These are phyloP conservation scores for Coreoperca whiteheadi DNA, from an alignment of 2,113 vertebrate species.

Conservation along the genomic window DNA sequence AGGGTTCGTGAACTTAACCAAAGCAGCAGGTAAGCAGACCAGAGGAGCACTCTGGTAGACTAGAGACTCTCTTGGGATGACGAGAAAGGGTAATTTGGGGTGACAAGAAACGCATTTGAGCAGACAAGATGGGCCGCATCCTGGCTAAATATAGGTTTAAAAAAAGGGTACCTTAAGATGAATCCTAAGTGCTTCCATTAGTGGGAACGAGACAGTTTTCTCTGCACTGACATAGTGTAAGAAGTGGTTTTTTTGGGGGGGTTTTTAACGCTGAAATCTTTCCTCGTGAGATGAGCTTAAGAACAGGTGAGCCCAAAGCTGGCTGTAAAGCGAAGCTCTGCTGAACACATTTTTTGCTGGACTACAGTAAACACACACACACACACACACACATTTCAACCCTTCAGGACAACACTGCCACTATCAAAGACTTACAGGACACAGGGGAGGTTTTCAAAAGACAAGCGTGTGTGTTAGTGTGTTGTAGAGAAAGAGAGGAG, in stretches of 20 bases:
- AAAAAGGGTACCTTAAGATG: not conserved
- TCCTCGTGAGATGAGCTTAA: not conserved
- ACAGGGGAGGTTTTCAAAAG: slow-evolving; percentile 19
- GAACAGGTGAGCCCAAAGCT: not conserved
- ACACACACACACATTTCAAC: not conserved
- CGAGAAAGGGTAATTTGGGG: not conserved
- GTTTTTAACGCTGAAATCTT: not conserved
- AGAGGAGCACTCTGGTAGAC: not conserved
- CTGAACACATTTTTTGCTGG: not conserved
- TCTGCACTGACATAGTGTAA: not conserved
- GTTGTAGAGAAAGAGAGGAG: not conserved
- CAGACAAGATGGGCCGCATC: not conserved
- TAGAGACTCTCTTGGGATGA: not conserved
- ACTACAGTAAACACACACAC: not conserved
- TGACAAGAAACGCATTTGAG: not conserved
- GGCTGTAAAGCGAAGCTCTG: slow-evolving; percentile 9
- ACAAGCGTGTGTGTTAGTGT: slow-evolving; percentile 6
- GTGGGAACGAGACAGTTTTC: not conserved
- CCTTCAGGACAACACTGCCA: slow-evolving; percentile 1
- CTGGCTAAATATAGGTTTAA: not conserved
- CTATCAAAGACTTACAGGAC: slow-evolving; percentile 16
- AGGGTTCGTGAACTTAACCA: not conserved
- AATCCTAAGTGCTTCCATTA: not conserved
- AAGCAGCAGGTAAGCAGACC: not conserved
- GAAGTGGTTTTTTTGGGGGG: no score